Evolutionary conservation across 2,113 vertebrate genomes (phyloP).

Genomic region (Trogon surrucura): DNA sequence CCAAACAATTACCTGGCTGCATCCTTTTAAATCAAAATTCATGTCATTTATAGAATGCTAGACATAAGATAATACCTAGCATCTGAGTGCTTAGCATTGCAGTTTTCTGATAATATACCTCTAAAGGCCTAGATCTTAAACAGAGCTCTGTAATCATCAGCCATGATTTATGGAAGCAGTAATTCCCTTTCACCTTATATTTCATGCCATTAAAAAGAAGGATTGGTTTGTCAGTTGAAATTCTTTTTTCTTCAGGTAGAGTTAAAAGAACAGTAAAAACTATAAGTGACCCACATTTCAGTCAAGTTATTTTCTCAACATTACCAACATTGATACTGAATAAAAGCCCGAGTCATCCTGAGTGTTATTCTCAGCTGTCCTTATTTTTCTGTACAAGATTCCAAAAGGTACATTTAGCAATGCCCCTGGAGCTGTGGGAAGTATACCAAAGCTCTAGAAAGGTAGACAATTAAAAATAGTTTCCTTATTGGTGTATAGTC

Average conservation of each 20-base stretch:
- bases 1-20: conserved; percentile 44
- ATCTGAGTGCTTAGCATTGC: conserved; percentile 33
- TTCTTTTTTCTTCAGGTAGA: neutral
- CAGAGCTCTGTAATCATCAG: conserved; percentile 19
- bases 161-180: conserved; percentile 54
- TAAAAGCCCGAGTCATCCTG: neutral
- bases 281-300: neutral
- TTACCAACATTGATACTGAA: neutral
- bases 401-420: neutral
- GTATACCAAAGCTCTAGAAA: neutral
- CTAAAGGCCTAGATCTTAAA: conserved; percentile 32
- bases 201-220: conserved; percentile 33
- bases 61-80: conserved; percentile 27
- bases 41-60: conserved; percentile 34
- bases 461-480: neutral
- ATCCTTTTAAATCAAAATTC: conserved; percentile 63
- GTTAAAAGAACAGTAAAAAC: neutral
- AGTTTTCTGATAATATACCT: conserved; percentile 55
- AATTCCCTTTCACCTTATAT: neutral
- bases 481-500: neutral
- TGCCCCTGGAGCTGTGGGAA: neutral
- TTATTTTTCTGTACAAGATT: neutral
- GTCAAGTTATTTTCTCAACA: conserved; percentile 5
- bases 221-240: neutral
- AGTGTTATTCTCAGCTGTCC: neutral